Evolutionary conservation across 2,797 vertebrate genomes (phyloP).

Genomic region (Morelia viridis): DNA sequence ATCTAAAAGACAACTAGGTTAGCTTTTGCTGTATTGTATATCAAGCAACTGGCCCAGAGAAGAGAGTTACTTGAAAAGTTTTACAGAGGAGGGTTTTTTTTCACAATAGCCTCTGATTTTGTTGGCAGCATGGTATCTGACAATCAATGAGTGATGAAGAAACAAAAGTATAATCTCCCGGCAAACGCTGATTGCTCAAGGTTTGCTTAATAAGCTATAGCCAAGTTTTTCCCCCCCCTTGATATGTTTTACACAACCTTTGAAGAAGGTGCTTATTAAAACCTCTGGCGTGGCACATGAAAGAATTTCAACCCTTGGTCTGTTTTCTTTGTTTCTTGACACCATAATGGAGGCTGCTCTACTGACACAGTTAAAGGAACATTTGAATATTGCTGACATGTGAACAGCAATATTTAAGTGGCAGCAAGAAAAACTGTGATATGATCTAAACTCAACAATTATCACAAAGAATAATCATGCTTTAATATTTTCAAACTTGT

Average conservation of each 20-base stretch:
- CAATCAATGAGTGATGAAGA: constrained; percentile 23
- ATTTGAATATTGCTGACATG: background rate
- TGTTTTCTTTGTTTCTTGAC: background rate
- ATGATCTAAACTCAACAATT: background rate
- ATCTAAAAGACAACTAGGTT: background rate
- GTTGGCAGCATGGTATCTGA: background rate
- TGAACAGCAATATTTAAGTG: constrained; percentile 17
- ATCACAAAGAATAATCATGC: background rate
- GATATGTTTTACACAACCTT: constrained; percentile 20
- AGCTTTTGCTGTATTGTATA: background rate
- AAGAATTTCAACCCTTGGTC: background rate
- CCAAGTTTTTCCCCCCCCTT: constrained; percentile 3
- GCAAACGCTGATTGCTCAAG: constrained; percentile 32
- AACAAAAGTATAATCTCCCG: constrained; percentile 9
- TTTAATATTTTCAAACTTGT: background rate
- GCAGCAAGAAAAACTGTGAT: background rate
- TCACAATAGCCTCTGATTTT: background rate
- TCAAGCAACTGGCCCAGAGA: background rate
- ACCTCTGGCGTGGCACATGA: background rate
- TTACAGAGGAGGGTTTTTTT: background rate
- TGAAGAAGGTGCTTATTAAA: constrained; percentile 8
- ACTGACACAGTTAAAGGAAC: background rate
- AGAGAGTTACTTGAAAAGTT: background rate
- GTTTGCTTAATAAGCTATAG: background rate
- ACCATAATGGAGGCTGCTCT: background rate